Conservation (phyloP, 2,888 invertebrate species). For the Drosophila glabriapex region DNA sequence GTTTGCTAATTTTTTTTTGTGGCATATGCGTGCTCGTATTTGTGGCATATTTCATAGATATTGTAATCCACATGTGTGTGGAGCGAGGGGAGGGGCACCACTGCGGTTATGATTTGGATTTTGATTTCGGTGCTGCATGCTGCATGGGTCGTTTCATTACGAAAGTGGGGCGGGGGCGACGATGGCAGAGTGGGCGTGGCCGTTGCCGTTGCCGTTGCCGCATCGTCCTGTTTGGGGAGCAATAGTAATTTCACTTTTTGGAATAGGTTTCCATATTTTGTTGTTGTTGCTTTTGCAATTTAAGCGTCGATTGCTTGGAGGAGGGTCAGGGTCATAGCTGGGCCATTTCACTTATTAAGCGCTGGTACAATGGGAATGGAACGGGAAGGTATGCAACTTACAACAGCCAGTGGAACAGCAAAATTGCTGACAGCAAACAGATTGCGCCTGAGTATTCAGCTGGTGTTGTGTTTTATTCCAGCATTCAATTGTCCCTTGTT, state of each 20-base stretch:
- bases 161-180: slow-evolving; percentile 14
- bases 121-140: slow-evolving; percentile 25
- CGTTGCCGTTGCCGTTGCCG: slow-evolving; percentile 17
- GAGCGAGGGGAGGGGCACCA: neutral
- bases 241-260: slow-evolving; percentile 57
- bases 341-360: neutral
- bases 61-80: slow-evolving; percentile 53
- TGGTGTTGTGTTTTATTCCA: neutral
- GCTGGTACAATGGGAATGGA: slow-evolving; percentile 5
- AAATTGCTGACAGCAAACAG: neutral
- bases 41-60: slow-evolving; percentile 76
- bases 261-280: slow-evolving; percentile 15
- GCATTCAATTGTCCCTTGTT: neutral
- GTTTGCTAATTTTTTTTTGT: slow-evolving; percentile 24
- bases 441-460: neutral
- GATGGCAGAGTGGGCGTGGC: slow-evolving; percentile 21
- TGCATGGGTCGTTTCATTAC: slow-evolving; percentile 51
- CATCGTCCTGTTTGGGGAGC: slow-evolving; percentile 49
- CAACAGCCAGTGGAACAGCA: neutral
- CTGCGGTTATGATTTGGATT: slow-evolving; percentile 52
- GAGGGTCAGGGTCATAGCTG: slow-evolving; percentile 45
- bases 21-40: slow-evolving; percentile 42
- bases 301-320: slow-evolving; percentile 17
- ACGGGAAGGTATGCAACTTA: neutral
- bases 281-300: slow-evolving; percentile 26